A percentile compares a stretch with the other conserved stretches of the same genome.
Conservation (phyloP, 2,888 invertebrate species). For the Pogonocherus hispidulus region DNA sequence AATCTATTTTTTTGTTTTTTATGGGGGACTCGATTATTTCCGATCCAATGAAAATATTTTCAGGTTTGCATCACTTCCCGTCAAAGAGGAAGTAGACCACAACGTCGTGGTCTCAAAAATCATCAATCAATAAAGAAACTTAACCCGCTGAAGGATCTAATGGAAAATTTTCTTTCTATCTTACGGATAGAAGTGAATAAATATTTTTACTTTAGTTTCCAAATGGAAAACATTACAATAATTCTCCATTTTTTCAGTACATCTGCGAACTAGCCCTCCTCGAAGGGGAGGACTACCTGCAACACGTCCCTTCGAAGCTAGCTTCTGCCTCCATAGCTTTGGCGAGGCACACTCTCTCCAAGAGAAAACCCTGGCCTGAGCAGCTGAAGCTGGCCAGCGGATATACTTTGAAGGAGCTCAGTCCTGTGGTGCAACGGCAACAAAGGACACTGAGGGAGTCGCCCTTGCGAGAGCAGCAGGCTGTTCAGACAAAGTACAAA, state of each 20-base stretch:
- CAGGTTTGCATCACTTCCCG: too few relatives aligned
- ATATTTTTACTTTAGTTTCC: too few relatives aligned
- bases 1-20: too few relatives aligned
- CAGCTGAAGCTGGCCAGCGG: conserved; percentile 67
- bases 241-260: conserved; percentile 48
- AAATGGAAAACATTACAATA: not conserved
- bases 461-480: conserved; percentile 70
- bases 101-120: too few relatives aligned
- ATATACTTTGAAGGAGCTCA: conserved; percentile 70
- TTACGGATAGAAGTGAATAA: too few relatives aligned
- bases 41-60: too few relatives aligned
- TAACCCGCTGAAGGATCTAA: too few relatives aligned
- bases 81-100: too few relatives aligned
- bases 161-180: too few relatives aligned
- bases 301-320: conserved; percentile 63
- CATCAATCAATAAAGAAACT: too few relatives aligned
- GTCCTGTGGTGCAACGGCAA: conserved; percentile 70
- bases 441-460: conserved; percentile 70
- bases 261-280: conserved; percentile 64
- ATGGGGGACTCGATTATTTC: too few relatives aligned
- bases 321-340: conserved; percentile 63
- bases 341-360: conserved; percentile 58
- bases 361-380: conserved; percentile 65
- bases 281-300: conserved; percentile 61
- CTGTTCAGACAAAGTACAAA: conserved; percentile 73